Base-by-base conservation (phyloP, 2,888 invertebrate genomes). In the Chymomyza amoena region DNA sequence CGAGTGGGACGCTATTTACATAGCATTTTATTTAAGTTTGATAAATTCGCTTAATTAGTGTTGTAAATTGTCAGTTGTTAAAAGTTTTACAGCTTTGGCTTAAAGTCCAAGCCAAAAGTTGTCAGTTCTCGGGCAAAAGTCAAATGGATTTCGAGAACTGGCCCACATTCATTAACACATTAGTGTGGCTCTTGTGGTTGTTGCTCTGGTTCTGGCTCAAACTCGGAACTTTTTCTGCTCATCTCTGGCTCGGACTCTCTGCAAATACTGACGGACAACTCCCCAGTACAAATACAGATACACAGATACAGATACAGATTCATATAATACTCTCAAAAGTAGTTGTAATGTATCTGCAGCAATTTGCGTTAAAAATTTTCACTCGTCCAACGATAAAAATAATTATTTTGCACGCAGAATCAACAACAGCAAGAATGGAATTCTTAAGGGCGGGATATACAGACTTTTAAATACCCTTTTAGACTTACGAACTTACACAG, bases 401-500 rank as follows among this genome's bases (percentile, higher is more conserved):
- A 54, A 54, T 54, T 54, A 54, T 9, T 18, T 18, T 54, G n/a
- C 54, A 54, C n/a, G 54, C 18, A 54, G 18, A 9, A 16, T 51
- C 6, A 32, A 32, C 32, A 15, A 9, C 20, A 59, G 64, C 66
- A 61, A 50, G 66, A 68, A 76, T 32, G 32, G 1, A 32, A 7
- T 6, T 7, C 9, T 32, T 32, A 32, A 7, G 4, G 2, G 0
- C 9, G 32, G 0, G 5, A 6, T 7, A 32, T 6, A 32, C 32
- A 7, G 32, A 32, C 32, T 32, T 7, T 32, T 7, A 6, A 7
- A 32, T 32, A 32, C 32, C 7, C 32, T 32, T 32, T 9, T 7
- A 32, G 32, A 1, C 32, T 32, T 4, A 1, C 9, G 32, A 7
- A 32, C 7, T 32, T 32, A 32, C 1, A 7, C 32, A 32, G 9